phyloP scores from a whole-genome alignment of 2,888 invertebrate species.

The Cephus nigrinus region DNA sequence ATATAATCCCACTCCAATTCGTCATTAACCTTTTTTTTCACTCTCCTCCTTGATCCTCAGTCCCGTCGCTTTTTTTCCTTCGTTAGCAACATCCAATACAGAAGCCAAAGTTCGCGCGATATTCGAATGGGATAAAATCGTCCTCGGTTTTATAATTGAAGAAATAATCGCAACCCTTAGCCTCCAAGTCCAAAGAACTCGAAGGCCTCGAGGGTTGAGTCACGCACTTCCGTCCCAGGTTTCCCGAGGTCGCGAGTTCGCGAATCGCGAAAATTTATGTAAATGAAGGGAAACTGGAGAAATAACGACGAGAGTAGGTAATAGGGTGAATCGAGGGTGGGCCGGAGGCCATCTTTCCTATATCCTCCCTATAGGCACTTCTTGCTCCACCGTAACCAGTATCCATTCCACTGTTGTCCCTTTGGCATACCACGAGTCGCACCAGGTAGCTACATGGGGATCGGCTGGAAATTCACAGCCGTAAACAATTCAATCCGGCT shows the following conservation, averaged over 20 bases:
- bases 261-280: not conserved
- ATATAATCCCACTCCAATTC: not conserved
- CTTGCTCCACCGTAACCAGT: too few species aligned
- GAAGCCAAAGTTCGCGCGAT: not conserved
- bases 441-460: not conserved
- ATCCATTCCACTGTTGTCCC: too few species aligned
- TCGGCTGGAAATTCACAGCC: not conserved
- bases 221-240: not conserved
- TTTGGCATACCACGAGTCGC: too few species aligned
- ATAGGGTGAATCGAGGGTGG: not conserved
- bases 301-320: not conserved
- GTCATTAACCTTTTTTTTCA: not conserved
- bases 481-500: not conserved
- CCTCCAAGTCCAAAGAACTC: not conserved
- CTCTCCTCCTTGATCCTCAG: not conserved
- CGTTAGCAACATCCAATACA: not conserved
- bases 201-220: not conserved
- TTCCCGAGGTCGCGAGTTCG: not conserved
- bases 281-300: not conserved
- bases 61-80: not conserved
- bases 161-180: not conserved
- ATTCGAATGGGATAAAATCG: not conserved
- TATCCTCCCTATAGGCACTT: too few species aligned
- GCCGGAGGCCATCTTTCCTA: not conserved
- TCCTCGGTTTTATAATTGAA: not conserved